Evolutionary conservation across 2,888 invertebrate genomes (phyloP).

Genomic region (Clepsis dumicolana): DNA sequence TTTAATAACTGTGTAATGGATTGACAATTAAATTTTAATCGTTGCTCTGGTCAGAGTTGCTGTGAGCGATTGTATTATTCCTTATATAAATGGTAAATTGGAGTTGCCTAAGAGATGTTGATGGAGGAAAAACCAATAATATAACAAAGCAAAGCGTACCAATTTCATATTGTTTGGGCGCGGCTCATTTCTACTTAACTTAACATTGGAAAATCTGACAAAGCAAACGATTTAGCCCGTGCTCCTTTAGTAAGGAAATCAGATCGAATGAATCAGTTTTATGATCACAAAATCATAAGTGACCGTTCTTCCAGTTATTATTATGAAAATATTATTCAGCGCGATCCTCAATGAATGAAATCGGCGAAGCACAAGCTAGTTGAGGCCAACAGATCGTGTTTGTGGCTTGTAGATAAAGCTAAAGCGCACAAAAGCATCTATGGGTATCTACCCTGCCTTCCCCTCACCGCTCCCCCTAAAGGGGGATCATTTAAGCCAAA

Average conservation of each 20-base stretch:
- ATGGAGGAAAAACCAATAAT: not conserved
- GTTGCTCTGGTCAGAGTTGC: not conserved
- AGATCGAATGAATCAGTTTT: too few relatives aligned
- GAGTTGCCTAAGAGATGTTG: not conserved
- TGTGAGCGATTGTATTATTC: not conserved
- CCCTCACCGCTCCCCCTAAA: conserved; percentile 44
- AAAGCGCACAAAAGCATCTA: conserved; percentile 69
- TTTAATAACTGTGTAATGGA: conserved; percentile 1
- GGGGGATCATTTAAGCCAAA: conserved; percentile 71
- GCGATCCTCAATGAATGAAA: conserved; percentile 62
- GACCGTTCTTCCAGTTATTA: not conserved
- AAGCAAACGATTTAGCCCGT: too few relatives aligned
- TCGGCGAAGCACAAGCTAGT: conserved; percentile 61
- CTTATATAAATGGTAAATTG: not conserved
- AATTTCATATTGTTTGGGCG: too few relatives aligned
- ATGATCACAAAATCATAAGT: too few relatives aligned
- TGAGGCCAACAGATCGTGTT: conserved; percentile 57
- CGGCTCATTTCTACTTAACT: too few relatives aligned
- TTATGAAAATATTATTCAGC: conserved; percentile 10
- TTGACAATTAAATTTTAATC: not conserved
- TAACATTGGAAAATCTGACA: too few relatives aligned
- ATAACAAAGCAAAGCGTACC: too few relatives aligned
- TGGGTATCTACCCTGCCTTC: conserved; percentile 61
- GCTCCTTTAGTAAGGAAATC: too few relatives aligned
- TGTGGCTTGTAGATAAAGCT: conserved; percentile 72